A percentile compares a stretch with the other conserved stretches of the same genome.
phyloP scores from a whole-genome alignment of 2,797 vertebrate genomes.

The Typhlichthys subterraneus region DNA sequence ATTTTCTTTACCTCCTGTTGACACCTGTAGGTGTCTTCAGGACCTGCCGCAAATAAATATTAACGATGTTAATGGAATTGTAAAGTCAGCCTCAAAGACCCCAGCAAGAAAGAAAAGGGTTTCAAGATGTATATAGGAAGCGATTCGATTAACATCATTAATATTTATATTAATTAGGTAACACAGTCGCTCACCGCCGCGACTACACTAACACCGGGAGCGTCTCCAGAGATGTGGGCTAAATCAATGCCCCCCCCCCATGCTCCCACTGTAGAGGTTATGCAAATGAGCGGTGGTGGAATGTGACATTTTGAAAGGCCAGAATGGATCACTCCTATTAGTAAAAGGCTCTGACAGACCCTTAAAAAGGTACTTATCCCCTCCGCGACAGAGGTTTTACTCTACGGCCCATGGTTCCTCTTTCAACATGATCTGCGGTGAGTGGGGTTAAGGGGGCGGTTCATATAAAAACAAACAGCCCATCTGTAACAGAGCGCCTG shows the following conservation, averaged over 20 bases:
- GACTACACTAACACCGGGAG: conserved; percentile 45
- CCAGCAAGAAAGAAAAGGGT: no score
- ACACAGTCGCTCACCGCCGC: conserved; percentile 69
- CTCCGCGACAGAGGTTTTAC: conserved; percentile 64
- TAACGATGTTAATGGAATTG: no score
- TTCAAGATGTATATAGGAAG: no score
- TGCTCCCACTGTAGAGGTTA: conserved; percentile 77
- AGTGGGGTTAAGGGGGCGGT: conserved; percentile 62
- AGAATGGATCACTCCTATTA: conserved; percentile 83
- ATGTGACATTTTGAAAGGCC: conserved; percentile 85
- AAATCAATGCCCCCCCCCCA: conserved; percentile 73
- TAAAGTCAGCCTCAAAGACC: no score
- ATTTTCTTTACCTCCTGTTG: no score
- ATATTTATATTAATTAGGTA: conserved; percentile 37
- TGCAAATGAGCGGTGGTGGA: conserved; percentile 77
- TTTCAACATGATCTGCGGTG: conserved; percentile 76
- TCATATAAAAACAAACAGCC: conserved; percentile 73
- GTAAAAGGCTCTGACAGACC: conserved; percentile 75
- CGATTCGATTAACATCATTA: no score
- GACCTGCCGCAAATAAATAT: no score
- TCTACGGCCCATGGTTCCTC: conserved; percentile 47
- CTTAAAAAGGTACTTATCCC: conserved; percentile 79
- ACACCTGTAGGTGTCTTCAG: no score
- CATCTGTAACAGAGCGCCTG: conserved; percentile 44
- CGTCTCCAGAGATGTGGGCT: conserved; percentile 69